A percentile compares a stretch with the other conserved stretches of the same genome.
Conservation (phyloP, 2,113 vertebrate species). For the Nesospiza acunhae region DNA sequence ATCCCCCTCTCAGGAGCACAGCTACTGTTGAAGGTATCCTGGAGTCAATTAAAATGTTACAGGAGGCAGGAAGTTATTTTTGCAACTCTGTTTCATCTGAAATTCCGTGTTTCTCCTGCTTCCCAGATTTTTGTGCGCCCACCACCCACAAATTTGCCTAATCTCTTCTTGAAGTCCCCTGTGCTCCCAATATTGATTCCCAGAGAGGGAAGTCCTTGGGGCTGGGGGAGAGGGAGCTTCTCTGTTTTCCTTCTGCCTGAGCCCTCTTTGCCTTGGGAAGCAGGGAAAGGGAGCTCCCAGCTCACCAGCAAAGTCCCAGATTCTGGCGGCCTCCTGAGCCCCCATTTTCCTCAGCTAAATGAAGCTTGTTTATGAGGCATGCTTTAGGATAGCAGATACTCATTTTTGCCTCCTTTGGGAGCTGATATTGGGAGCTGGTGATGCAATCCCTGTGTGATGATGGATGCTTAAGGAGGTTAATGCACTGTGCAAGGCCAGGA, state of each 20-base stretch:
- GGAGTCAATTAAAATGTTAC: not conserved
- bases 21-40: not conserved
- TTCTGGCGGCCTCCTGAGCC: accelerated
- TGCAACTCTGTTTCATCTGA: not conserved
- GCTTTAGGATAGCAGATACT: not conserved
- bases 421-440: not conserved
- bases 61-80: not conserved
- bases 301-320: not conserved
- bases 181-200: accelerated
- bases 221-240: not conserved
- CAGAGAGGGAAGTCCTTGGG: not conserved
- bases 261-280: not conserved
- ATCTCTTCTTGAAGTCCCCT: not conserved
- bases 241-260: not conserved
- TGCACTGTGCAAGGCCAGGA: not conserved
- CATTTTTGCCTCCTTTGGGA: not conserved
- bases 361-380: not conserved
- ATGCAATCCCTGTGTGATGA: not conserved
- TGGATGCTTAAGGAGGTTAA: not conserved
- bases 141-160: not conserved
- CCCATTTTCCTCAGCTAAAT: not conserved
- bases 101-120: not conserved
- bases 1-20: accelerated
- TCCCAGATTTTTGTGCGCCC: not conserved
- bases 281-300: not conserved